Evolutionary conservation across 1,140 invertebrate genomes (phyloP).

Genomic region (Eciton burchellii): DNA sequence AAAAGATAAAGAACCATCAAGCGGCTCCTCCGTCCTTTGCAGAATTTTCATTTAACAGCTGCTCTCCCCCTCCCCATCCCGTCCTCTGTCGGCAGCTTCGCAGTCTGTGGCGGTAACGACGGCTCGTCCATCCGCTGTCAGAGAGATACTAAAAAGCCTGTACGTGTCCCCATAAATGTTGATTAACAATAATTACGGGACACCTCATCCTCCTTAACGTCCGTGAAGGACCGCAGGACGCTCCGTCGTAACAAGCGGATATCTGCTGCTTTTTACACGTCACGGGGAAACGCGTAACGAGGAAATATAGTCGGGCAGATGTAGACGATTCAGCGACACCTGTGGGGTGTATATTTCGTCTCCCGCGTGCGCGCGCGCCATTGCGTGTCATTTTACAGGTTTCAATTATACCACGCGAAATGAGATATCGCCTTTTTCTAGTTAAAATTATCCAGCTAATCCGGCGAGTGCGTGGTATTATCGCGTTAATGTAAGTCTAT

Average conservation of each 20-base stretch:
- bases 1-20: neutral
- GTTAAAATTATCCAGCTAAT: neutral
- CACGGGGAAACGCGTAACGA: conserved; percentile 46
- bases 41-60: neutral
- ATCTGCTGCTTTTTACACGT: conserved; percentile 59
- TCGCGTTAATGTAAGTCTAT: neutral
- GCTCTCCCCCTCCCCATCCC: too few relatives aligned
- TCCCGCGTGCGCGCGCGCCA: neutral
- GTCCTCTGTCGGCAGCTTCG: conserved; percentile 13
- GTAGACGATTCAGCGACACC: conserved; percentile 36
- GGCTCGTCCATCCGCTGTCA: neutral
- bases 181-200: conserved; percentile 73
- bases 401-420: conserved; percentile 53
- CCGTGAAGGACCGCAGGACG: conserved; percentile 39
- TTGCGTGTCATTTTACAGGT: conserved; percentile 25
- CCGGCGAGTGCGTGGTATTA: conserved; percentile 16
- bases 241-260: conserved; percentile 6
- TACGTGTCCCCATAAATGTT: conserved; percentile 75
- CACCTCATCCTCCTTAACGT: conserved; percentile 52
- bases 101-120: conserved; percentile 53
- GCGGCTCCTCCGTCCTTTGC: neutral
- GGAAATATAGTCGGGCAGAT: conserved; percentile 45
- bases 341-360: conserved; percentile 30
- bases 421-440: conserved; percentile 59
- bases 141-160: conserved; percentile 66